Evolutionary conservation across 1,140 invertebrate genomes (phyloP), one percentile per base, ranked within the genome.

Genomic region (Macrotrachela quadricornifera): DNA sequence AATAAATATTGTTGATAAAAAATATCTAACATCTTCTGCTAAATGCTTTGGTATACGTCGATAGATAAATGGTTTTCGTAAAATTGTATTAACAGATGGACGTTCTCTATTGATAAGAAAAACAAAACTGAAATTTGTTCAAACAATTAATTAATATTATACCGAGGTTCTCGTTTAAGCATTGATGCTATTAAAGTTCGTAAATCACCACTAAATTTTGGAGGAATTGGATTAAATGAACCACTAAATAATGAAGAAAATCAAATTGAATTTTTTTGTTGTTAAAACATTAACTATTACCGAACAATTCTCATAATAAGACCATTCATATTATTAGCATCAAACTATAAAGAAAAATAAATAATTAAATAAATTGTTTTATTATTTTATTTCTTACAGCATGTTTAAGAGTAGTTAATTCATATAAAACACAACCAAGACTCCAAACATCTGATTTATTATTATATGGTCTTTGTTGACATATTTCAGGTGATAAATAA

Each of bases 51-150:
- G 56, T 18, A 70, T 66, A 59, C 63, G 60, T 47, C 64, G 64
- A 49, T 66, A 57, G 18, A 75, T 63, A 43, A 74, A 69, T 42
- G 68, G 65, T 55, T 71, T 73, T 50, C 63, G 65, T 50, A 76
- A 61, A 6, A 80, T 70, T 57, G 77, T 72, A 39, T 73, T 72
- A 2, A 79, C 76, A 10, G 75, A 74, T 12, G 79, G 79, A 30
- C 80, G 63, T 46, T 75, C 69, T 51, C 67, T 67, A 30, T 30
- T 4, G 21, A 30, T 30, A 30, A 30, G 2, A 30, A 30, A 4
- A 8, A 30, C 8, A 30, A 4, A 30, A 2, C 2, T 4, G 21
- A 30, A 30, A 30, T 4, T 30, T 30, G 2, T 30, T 30, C 2
- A 30, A 30, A 30, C 21, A 30, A 30, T 4, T 30, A 2, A 2